These are phyloP conservation scores for Eremophila alpestris DNA, from an alignment of 2,797 vertebrate genomes.

Conservation along the genomic window DNA sequence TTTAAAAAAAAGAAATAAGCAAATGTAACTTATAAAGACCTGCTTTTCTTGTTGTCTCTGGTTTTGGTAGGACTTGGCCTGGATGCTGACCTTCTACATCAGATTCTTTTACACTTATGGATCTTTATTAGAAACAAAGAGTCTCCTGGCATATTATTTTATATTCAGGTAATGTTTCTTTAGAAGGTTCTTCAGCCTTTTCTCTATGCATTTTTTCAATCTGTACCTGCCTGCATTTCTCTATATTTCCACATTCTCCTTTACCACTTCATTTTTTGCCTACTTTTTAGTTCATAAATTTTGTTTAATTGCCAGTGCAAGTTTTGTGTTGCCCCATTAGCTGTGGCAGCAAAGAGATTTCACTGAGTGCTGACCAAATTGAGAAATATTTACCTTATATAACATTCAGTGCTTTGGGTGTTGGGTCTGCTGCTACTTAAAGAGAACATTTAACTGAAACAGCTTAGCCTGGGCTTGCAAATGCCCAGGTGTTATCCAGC, in stretches of 20 bases:
- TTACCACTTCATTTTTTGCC: neutral
- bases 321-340: neutral
- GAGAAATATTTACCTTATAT: neutral
- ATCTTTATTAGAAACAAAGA: slow-evolving; percentile 80
- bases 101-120: slow-evolving; percentile 79
- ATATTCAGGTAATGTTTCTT: slow-evolving; percentile 81
- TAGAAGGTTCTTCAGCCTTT: neutral
- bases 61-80: slow-evolving; percentile 83
- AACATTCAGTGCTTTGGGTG: neutral
- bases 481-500: neutral
- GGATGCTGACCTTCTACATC: slow-evolving; percentile 86
- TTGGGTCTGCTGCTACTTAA: neutral
- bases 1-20: neutral
- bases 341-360: neutral
- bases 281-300: neutral
- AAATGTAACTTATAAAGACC: neutral
- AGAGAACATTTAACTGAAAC: neutral
- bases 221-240: neutral
- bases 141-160: slow-evolving; percentile 79
- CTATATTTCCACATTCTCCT: neutral
- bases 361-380: neutral
- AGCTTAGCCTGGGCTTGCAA: neutral
- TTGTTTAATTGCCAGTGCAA: neutral
- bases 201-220: neutral
- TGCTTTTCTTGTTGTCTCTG: neutral